phyloP scores from a whole-genome alignment of 1,140 invertebrate genomes.

The Drosophila kanapiae region DNA sequence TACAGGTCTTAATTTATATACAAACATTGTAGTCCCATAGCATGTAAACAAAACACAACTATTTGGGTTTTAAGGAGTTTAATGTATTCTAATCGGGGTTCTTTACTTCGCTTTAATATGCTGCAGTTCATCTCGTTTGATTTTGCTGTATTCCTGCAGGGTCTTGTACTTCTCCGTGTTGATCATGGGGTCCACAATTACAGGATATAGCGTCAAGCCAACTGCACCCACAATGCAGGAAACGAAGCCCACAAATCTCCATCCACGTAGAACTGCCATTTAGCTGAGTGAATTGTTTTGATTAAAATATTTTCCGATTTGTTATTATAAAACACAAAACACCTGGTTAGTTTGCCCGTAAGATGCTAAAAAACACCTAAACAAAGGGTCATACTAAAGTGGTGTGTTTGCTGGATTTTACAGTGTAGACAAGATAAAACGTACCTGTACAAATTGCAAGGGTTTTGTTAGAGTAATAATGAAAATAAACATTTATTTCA shows the following conservation, averaged over 20 bases:
- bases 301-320: conserved; percentile 9
- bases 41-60: conserved; percentile 13
- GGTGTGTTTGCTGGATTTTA: not conserved
- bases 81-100: not conserved
- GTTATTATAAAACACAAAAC: conserved; percentile 65
- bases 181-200: conserved; percentile 89
- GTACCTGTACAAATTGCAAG: too few species aligned
- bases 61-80: conserved; percentile 8
- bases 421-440: not conserved
- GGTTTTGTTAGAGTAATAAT: not conserved
- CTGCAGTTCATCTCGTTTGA: conserved; percentile 48
- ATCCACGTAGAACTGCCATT: conserved; percentile 86
- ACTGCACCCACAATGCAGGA: conserved; percentile 87
- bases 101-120: conserved; percentile 32
- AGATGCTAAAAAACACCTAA: conserved; percentile 45
- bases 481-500: not conserved
- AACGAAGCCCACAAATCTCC: conserved; percentile 88
- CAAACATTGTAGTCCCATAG: conserved; percentile 4
- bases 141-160: conserved; percentile 70
- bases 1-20: conserved; percentile 11
- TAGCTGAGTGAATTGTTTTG: conserved; percentile 27
- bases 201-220: conserved; percentile 87
- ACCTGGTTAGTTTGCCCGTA: conserved; percentile 34
- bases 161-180: conserved; percentile 88
- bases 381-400: not conserved